These are phyloP conservation scores for Eleutherodactylus coqui DNA, from an alignment of 2,797 vertebrate species.

Conservation along the genomic window DNA sequence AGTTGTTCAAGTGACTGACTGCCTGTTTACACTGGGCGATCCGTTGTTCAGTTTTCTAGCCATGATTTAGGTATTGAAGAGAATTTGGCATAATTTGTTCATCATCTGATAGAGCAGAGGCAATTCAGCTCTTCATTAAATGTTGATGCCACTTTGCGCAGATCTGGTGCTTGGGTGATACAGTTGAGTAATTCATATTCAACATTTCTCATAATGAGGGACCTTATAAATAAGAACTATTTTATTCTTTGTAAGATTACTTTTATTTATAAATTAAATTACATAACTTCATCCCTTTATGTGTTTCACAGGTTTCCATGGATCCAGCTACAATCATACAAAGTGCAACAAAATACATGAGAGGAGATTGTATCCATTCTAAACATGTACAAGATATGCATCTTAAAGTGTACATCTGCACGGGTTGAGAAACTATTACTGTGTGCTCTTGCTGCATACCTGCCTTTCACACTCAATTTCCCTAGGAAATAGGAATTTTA, in stretches of 20 bases:
- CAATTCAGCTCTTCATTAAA: too few relatives aligned
- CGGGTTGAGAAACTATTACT: neutral
- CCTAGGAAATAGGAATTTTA: slow-evolving; percentile 78
- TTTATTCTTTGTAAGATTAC: slow-evolving; percentile 14
- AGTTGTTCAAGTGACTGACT: too few relatives aligned
- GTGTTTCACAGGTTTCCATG: slow-evolving; percentile 48
- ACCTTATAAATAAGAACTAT: neutral
- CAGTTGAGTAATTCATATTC: too few relatives aligned
- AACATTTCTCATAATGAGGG: too few relatives aligned
- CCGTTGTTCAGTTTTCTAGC: too few relatives aligned
- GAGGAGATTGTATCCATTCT: neutral
- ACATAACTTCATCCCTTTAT: slow-evolving; percentile 35
- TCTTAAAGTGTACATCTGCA: neutral
- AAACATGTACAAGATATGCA: neutral
- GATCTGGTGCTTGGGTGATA: neutral
- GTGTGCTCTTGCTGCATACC: slow-evolving; percentile 65
- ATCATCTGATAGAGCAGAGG: too few relatives aligned
- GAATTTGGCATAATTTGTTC: too few relatives aligned
- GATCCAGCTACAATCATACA: slow-evolving; percentile 68
- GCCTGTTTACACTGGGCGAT: too few relatives aligned
- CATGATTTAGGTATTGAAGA: too few relatives aligned
- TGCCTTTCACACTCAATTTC: slow-evolving; percentile 70
- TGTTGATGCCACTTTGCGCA: neutral
- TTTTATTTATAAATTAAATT: slow-evolving; percentile 46
- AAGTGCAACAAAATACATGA: slow-evolving; percentile 66